These are phyloP conservation scores for Marronus borbonicus DNA, from an alignment of 2,888 invertebrate species.

Conservation along the genomic window DNA sequence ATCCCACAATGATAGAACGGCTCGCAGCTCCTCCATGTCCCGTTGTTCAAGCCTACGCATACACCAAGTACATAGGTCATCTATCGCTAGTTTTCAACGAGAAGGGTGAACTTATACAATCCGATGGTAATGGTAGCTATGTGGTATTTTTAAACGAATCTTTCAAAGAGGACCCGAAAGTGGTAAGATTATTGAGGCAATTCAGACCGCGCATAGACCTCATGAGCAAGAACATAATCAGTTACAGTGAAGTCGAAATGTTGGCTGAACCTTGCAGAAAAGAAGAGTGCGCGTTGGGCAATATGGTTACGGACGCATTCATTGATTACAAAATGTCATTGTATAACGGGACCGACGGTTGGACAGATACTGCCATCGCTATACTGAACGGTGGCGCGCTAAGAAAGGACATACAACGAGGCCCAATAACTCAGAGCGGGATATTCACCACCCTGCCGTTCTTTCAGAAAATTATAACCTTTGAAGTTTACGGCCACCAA, in stretches of 20 bases:
- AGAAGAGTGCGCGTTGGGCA: slow-evolving; percentile 89
- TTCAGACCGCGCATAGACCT: neutral
- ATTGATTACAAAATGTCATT: slow-evolving; percentile 73
- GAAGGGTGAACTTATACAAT: slow-evolving; percentile 78
- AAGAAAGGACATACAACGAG: slow-evolving; percentile 70
- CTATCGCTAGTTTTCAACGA: slow-evolving; percentile 80
- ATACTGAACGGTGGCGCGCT: slow-evolving; percentile 85
- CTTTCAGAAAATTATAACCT: slow-evolving; percentile 77
- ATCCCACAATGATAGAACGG: slow-evolving; percentile 79
- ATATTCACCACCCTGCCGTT: slow-evolving; percentile 79
- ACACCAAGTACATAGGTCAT: slow-evolving; percentile 91
- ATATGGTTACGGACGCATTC: slow-evolving; percentile 85
- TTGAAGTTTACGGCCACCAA: slow-evolving; percentile 77
- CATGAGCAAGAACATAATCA: slow-evolving; percentile 71
- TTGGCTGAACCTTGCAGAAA: slow-evolving; percentile 74
- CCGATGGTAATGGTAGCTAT: slow-evolving; percentile 74
- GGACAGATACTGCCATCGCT: slow-evolving; percentile 86
- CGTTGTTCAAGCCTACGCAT: slow-evolving; percentile 92
- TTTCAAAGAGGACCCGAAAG: slow-evolving; percentile 77
- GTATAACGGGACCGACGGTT: slow-evolving; percentile 70
- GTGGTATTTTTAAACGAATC: slow-evolving; percentile 82
- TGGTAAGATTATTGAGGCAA: slow-evolving; percentile 72
- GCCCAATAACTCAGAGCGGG: slow-evolving; percentile 81
- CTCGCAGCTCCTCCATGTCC: slow-evolving; percentile 66
- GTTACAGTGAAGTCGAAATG: slow-evolving; percentile 77